Evolutionary conservation across 2,888 invertebrate species (phyloP).

Genomic region (Tetragonisca angustula): DNA sequence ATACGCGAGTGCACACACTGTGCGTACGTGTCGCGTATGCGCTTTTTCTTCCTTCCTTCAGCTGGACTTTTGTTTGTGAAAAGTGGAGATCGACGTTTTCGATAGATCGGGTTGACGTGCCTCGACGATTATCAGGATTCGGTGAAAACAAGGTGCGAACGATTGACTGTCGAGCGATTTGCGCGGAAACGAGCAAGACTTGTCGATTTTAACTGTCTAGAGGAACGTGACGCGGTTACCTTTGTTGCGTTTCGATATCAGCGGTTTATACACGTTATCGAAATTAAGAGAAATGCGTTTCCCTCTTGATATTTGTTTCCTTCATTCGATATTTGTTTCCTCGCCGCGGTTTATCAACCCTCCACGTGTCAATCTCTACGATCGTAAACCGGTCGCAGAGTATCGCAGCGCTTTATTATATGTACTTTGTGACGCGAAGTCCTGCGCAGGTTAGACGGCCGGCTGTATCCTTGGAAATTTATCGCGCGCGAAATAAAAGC

Average conservation of each 20-base stretch:
- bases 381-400: background rate
- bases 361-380: too few species aligned
- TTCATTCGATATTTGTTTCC: background rate
- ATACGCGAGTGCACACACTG: background rate
- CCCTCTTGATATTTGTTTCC: too few species aligned
- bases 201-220: background rate
- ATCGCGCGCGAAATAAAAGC: conserved; percentile 49
- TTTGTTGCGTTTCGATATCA: background rate
- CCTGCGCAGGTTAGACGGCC: background rate
- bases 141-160: background rate
- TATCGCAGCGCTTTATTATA: conserved; percentile 16
- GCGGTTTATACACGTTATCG: too few species aligned
- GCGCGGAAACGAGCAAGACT: background rate
- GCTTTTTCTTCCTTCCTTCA: background rate
- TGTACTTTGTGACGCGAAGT: conserved; percentile 19
- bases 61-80: background rate
- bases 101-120: background rate
- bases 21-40: too few species aligned
- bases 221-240: conserved; percentile 16
- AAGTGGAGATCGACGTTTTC: background rate
- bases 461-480: conserved; percentile 40
- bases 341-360: too few species aligned
- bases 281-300: conserved; percentile 17
- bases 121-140: conserved; percentile 15
- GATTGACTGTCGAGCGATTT: background rate